Percentiles rank a stretch among this genome's conserved stretches.
Conservation (phyloP, 2,113 vertebrate genomes). For the Halcyon senegalensis region DNA sequence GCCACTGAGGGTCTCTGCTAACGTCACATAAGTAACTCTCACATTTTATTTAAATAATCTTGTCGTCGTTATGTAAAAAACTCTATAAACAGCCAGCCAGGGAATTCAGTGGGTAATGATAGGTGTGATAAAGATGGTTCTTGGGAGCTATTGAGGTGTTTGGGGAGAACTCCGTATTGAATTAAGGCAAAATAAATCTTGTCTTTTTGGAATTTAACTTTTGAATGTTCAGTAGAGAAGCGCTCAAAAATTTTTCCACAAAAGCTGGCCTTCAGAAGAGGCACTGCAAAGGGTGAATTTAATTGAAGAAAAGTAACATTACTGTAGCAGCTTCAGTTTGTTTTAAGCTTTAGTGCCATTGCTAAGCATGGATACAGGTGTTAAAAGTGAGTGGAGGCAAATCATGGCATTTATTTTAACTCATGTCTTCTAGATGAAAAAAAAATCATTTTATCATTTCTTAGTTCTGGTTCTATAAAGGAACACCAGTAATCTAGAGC, state of each 20-base stretch:
- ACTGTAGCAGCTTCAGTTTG: neutral
- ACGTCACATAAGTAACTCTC: neutral
- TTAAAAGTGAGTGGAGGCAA: neutral
- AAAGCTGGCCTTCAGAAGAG: neutral
- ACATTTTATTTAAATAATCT: neutral
- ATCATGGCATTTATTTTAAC: neutral
- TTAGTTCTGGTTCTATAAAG: neutral
- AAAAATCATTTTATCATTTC: neutral
- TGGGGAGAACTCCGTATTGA: neutral
- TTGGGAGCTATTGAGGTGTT: neutral
- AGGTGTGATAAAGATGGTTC: neutral
- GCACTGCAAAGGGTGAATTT: neutral
- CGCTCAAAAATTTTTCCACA: neutral
- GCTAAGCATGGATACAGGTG: neutral
- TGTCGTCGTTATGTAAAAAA: neutral
- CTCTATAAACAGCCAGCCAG: neutral
- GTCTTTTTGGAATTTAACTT: neutral
- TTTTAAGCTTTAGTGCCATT: neutral
- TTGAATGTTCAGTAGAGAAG: neutral
- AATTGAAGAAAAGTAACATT: neutral
- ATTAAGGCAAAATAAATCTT: neutral
- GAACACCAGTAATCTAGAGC: neutral
- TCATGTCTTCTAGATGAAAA: neutral
- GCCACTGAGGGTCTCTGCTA: neutral
- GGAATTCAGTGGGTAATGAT: neutral